Percentiles rank a stretch among this genome's conserved stretches.
Evolutionary conservation across 2,888 invertebrate species (phyloP).

Genomic region (Nomada fabriciana): DNA sequence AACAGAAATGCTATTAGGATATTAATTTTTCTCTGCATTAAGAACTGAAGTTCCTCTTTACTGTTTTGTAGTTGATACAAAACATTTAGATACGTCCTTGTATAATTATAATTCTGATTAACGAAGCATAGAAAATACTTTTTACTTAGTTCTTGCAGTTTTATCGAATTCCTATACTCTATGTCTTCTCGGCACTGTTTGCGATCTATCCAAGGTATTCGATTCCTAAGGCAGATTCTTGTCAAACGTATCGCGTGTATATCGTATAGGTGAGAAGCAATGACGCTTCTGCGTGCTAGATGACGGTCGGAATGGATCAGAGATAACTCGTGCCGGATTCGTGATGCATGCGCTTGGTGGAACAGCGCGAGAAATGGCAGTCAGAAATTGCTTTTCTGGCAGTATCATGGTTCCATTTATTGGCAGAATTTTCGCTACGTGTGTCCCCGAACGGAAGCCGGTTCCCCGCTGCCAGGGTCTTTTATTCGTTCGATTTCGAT

Average conservation of each 20-base stretch:
- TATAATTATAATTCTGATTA: too few relatives aligned
- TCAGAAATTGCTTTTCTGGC: constrained; percentile 58
- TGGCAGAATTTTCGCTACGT: constrained; percentile 61
- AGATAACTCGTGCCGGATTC: constrained; percentile 27
- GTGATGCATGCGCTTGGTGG: constrained; percentile 41
- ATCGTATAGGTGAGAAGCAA: neutral
- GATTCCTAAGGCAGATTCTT: neutral
- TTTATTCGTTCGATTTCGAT: neutral
- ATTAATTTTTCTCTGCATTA: too few relatives aligned
- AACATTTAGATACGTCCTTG: too few relatives aligned
- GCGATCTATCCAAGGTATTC: constrained; percentile 8
- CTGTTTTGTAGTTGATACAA: too few relatives aligned
- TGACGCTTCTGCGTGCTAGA: constrained; percentile 25
- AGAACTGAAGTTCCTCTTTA: too few relatives aligned
- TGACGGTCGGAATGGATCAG: constrained; percentile 25
- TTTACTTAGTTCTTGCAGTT: neutral
- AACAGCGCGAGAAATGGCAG: constrained; percentile 43
- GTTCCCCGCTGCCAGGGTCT: neutral
- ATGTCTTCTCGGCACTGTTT: neutral
- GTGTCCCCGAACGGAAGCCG: constrained; percentile 26
- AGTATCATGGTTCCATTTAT: constrained; percentile 56
- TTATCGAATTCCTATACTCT: neutral
- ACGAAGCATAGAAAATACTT: too few relatives aligned
- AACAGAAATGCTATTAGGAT: too few relatives aligned
- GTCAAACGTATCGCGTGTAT: constrained; percentile 10